Evolutionary conservation across 1,140 invertebrate genomes (phyloP).

Genomic region (Potamilus streckersoni): DNA sequence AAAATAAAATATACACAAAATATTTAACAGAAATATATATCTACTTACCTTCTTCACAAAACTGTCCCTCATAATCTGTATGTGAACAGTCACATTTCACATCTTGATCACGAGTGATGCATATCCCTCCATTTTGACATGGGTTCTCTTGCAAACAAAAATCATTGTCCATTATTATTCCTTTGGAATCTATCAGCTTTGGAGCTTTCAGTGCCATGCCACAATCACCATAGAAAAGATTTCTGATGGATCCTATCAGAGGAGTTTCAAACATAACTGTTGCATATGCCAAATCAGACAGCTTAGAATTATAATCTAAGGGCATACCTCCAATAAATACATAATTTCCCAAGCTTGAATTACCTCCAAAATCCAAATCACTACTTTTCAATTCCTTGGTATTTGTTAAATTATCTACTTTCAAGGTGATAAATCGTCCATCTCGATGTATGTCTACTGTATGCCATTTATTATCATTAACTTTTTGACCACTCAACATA

Average conservation of each 20-base stretch:
- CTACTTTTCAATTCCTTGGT: slow-evolving; percentile 61
- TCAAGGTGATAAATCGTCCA: slow-evolving; percentile 44
- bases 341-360: slow-evolving; percentile 67
- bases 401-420: slow-evolving; percentile 62
- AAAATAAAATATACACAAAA: no score
- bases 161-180: slow-evolving; percentile 76
- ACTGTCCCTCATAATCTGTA: slow-evolving; percentile 90
- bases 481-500: slow-evolving; percentile 75
- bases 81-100: slow-evolving; percentile 93
- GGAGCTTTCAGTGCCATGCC: slow-evolving; percentile 38
- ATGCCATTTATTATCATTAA: slow-evolving; percentile 57
- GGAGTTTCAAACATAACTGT: slow-evolving; percentile 49
- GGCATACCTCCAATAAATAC: slow-evolving; percentile 59
- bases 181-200: slow-evolving; percentile 53
- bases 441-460: slow-evolving; percentile 48
- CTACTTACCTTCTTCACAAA: slow-evolving; percentile 89
- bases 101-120: slow-evolving; percentile 92
- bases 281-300: slow-evolving; percentile 42
- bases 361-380: slow-evolving; percentile 32
- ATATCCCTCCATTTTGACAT: slow-evolving; percentile 92
- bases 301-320: slow-evolving; percentile 59
- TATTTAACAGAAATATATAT: background rate
- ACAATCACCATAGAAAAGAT: slow-evolving; percentile 58
- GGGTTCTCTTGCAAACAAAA: slow-evolving; percentile 89
- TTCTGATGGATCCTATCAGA: slow-evolving; percentile 52